Conservation (phyloP, 2,888 invertebrate species). For the Lasioglossum lativentre region DNA sequence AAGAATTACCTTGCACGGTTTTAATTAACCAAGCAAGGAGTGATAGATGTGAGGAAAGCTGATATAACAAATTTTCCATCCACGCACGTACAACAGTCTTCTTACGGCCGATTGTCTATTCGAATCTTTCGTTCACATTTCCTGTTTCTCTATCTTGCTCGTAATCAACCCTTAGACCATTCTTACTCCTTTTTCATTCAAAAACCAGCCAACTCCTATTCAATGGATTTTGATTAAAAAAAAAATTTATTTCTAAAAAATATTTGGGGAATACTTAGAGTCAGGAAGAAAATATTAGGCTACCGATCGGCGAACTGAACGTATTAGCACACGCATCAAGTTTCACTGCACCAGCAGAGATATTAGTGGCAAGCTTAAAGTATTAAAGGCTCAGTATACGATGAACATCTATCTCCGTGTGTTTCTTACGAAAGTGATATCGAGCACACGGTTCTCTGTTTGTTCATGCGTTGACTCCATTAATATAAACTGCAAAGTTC, state of each 20-base stretch:
- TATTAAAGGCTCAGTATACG: constrained; percentile 11
- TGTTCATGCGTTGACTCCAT: constrained; percentile 61
- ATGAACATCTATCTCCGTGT: constrained; percentile 18
- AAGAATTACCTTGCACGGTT: too few relatives aligned
- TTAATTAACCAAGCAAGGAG: too few relatives aligned
- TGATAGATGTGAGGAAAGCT: too few relatives aligned
- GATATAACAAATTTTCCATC: too few relatives aligned
- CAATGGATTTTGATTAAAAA: too few relatives aligned
- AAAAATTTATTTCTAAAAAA: background rate
- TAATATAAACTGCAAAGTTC: constrained; percentile 67
- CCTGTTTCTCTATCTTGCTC: constrained; percentile 23
- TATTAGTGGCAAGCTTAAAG: constrained; percentile 21
- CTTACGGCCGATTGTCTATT: constrained; percentile 7
- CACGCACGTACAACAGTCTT: too few relatives aligned
- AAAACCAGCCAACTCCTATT: too few relatives aligned
- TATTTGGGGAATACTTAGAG: background rate
- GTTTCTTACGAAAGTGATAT: constrained; percentile 40
- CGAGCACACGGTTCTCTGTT: constrained; percentile 28
- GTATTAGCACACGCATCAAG: background rate
- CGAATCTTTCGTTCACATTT: constrained; percentile 23
- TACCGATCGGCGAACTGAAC: background rate
- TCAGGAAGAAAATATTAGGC: background rate
- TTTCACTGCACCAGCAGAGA: background rate
- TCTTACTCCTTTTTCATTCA: background rate
- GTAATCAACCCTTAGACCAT: too few relatives aligned